Conservation (phyloP, 2,113 vertebrate genomes). For the Chionis minor region DNA sequence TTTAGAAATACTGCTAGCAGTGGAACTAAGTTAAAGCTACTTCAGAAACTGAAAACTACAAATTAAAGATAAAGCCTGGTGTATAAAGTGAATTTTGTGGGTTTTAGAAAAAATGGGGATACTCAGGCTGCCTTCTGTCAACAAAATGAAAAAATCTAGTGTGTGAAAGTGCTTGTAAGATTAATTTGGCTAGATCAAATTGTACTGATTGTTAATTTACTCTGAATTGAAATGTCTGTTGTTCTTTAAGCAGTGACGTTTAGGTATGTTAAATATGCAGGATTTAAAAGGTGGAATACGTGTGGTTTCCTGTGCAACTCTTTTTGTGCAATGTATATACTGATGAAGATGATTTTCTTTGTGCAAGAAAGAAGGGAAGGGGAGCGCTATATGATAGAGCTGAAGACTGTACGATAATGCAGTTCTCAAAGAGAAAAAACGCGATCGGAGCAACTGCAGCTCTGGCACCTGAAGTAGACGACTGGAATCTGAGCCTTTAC, state of each 20-base stretch:
- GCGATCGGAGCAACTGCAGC: background rate
- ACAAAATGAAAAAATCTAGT: background rate
- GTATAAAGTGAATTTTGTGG: background rate
- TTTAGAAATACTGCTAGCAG: background rate
- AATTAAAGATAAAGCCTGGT: background rate
- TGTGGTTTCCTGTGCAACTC: background rate
- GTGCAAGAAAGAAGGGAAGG: background rate
- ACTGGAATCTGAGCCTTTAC: background rate
- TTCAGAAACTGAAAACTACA: background rate
- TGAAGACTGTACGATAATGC: background rate
- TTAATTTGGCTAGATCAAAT: background rate
- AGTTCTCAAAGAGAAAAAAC: background rate
- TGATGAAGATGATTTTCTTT: conserved; percentile 20
- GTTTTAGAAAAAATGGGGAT: background rate
- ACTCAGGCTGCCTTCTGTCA: background rate
- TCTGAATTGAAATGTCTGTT: background rate
- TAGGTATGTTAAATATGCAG: background rate
- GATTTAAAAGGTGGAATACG: background rate
- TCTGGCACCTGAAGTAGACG: background rate
- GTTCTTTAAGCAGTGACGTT: background rate
- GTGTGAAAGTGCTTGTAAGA: background rate
- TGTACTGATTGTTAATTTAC: background rate
- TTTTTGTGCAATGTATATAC: background rate
- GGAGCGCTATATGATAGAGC: background rate
- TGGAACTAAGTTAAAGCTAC: background rate